These are phyloP conservation scores for Cynaeus angustus DNA, from an alignment of 2,888 invertebrate genomes.

Conservation along the genomic window DNA sequence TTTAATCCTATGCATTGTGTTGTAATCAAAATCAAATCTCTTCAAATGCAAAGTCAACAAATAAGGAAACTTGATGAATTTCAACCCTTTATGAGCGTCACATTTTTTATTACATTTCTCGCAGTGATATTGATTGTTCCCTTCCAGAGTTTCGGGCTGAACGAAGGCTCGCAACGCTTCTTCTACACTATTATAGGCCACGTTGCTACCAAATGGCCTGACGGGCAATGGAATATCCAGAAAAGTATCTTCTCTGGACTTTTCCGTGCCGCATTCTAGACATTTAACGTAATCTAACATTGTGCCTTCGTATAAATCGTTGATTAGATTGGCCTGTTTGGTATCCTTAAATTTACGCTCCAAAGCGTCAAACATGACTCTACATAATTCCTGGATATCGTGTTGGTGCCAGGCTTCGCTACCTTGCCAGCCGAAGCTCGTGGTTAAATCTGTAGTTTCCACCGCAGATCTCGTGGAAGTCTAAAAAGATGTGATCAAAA, in stretches of 20 bases:
- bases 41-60: slow-evolving; percentile 90
- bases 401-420: slow-evolving; percentile 94
- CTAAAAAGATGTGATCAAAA: no score
- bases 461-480: slow-evolving; percentile 86
- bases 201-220: slow-evolving; percentile 84
- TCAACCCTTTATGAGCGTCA: slow-evolving; percentile 92
- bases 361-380: slow-evolving; percentile 93
- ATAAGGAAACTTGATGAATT: slow-evolving; percentile 90
- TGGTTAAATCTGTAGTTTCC: slow-evolving; percentile 90
- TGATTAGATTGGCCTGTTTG: slow-evolving; percentile 86
- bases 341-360: slow-evolving; percentile 89
- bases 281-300: slow-evolving; percentile 94
- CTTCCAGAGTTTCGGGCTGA: slow-evolving; percentile 87
- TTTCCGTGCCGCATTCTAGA: slow-evolving; percentile 87
- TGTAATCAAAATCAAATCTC: slow-evolving; percentile 92
- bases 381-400: slow-evolving; percentile 91
- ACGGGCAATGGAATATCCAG: slow-evolving; percentile 91
- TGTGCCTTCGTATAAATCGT: slow-evolving; percentile 82
- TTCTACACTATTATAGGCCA: slow-evolving; percentile 85
- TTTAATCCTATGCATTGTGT: slow-evolving; percentile 88
- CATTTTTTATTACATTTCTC: slow-evolving; percentile 90
- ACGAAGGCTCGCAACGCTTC: slow-evolving; percentile 90
- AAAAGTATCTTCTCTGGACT: slow-evolving; percentile 87
- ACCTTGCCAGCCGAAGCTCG: slow-evolving; percentile 93
- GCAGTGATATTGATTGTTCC: slow-evolving; percentile 90